These are phyloP conservation scores for Dolomedes plantarius DNA, from an alignment of 2,888 invertebrate genomes.

Conservation along the genomic window DNA sequence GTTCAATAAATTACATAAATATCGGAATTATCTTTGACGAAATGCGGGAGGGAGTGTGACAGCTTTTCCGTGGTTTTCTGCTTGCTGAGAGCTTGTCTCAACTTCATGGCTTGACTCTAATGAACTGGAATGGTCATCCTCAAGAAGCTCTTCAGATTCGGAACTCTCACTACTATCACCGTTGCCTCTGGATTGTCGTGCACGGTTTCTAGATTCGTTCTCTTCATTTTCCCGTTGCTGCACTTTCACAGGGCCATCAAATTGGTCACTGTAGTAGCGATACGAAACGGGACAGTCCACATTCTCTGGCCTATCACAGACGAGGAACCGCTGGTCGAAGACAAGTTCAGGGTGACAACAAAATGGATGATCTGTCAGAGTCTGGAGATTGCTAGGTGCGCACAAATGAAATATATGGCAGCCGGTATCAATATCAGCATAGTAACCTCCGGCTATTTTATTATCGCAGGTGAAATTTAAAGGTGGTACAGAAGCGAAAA, in stretches of 20 bases:
- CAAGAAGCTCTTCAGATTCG: neutral
- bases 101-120: neutral
- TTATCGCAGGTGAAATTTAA: slow-evolving; percentile 62
- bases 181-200: slow-evolving; percentile 39
- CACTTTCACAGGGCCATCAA: slow-evolving; percentile 64
- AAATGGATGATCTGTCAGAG: slow-evolving; percentile 63
- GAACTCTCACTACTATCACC: neutral
- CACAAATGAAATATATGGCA: slow-evolving; percentile 69
- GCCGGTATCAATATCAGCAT: slow-evolving; percentile 60
- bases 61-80: slow-evolving; percentile 52
- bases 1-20: slow-evolving; percentile 18
- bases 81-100: slow-evolving; percentile 5
- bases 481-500: slow-evolving; percentile 58
- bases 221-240: slow-evolving; percentile 53
- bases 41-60: slow-evolving; percentile 65
- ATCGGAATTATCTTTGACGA: slow-evolving; percentile 25
- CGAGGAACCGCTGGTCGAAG: slow-evolving; percentile 66
- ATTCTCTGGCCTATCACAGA: slow-evolving; percentile 66
- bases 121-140: neutral
- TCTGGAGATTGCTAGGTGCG: slow-evolving; percentile 58
- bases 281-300: slow-evolving; percentile 61
- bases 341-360: slow-evolving; percentile 68
- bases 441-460: slow-evolving; percentile 67
- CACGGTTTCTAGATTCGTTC: slow-evolving; percentile 24
- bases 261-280: slow-evolving; percentile 63